phyloP scores from a whole-genome alignment of 1,140 invertebrate species.

The Hesperophylax magnus region DNA sequence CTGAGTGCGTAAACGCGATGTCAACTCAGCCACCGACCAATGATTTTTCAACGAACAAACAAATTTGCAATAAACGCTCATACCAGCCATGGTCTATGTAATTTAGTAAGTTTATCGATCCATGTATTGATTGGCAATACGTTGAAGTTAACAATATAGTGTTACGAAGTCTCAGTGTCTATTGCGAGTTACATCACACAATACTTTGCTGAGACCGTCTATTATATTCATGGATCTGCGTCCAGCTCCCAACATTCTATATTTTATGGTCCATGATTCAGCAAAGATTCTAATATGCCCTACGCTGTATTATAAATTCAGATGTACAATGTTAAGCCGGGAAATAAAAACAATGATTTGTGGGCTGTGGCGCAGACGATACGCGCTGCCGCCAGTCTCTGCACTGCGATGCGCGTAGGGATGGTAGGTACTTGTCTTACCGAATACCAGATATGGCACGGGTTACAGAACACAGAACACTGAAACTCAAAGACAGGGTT shows the following conservation, averaged over 20 bases:
- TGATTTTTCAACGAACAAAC: no score
- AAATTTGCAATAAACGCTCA: no score
- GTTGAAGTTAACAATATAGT: no score
- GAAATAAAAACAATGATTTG: conserved; percentile 55
- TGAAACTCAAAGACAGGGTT: no score
- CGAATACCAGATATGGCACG: no score
- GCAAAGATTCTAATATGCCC: conserved; percentile 36
- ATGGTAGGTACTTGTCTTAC: neutral
- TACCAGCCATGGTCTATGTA: no score
- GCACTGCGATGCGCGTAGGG: neutral
- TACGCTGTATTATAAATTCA: conserved; percentile 49
- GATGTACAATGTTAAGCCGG: conserved; percentile 44
- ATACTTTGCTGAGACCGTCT: neutral
- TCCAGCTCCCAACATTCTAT: neutral
- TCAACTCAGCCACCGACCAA: no score
- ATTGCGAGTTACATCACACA: neutral
- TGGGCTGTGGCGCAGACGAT: conserved; percentile 39
- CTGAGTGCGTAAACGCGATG: no score
- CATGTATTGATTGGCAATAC: no score
- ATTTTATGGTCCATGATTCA: neutral
- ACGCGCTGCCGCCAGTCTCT: conserved; percentile 35
- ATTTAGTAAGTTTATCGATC: no score
- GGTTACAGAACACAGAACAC: no score
- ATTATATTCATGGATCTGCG: neutral
- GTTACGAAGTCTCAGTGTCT: no score